phyloP scores from a whole-genome alignment of 2,113 vertebrate species.

The Tragelaphus imberbis region DNA sequence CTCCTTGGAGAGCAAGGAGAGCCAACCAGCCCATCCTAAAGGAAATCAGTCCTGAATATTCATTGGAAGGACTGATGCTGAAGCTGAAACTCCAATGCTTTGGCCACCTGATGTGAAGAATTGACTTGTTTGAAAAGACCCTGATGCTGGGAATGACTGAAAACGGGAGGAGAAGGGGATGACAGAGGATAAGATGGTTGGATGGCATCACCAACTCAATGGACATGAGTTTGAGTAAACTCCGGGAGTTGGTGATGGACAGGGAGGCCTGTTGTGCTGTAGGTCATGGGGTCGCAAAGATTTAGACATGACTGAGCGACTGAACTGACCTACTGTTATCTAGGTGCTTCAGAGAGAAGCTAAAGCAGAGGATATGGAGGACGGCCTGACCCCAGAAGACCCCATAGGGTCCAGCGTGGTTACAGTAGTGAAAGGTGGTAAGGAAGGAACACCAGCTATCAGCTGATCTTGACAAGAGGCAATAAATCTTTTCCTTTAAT shows the following conservation, averaged over 20 bases:
- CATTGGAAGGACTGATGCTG: background rate
- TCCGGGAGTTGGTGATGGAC: background rate
- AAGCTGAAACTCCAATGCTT: background rate
- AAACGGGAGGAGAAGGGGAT: rapidly evolving
- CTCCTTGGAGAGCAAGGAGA: background rate
- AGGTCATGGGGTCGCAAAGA: background rate
- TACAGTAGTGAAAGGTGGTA: background rate
- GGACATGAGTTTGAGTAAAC: background rate
- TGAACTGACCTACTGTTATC: background rate
- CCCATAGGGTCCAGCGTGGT: background rate
- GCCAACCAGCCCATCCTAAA: background rate
- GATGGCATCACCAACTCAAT: background rate
- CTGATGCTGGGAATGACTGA: background rate
- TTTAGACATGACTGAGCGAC: rapidly evolving
- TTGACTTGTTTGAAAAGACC: background rate
- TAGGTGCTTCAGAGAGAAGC: background rate
- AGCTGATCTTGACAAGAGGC: background rate
- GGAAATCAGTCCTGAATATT: background rate
- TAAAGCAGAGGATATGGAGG: background rate
- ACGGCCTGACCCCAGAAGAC: background rate
- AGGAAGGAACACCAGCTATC: background rate
- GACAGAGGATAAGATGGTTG: background rate
- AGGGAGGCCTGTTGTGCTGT: background rate
- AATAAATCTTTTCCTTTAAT: background rate
- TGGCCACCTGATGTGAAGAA: background rate